Percentiles rank a stretch among this genome's conserved stretches.
These are phyloP conservation scores for Tretioscincus oriximinensis DNA, from an alignment of 2,113 vertebrate species.

Conservation along the genomic window DNA sequence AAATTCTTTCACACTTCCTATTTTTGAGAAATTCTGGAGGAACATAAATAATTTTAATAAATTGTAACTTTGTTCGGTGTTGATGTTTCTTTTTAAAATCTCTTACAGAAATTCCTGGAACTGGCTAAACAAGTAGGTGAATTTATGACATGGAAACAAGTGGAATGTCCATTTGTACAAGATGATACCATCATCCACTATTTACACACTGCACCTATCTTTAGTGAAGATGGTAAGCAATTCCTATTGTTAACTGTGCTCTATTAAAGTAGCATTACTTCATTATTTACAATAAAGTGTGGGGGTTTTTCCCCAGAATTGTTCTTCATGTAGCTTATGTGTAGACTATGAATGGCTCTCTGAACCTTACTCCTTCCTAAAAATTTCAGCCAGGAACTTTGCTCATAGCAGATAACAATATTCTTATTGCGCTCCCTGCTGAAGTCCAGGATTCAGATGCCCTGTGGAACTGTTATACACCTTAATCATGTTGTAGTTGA, in stretches of 20 bases:
- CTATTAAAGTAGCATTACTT: background rate
- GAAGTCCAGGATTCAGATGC: background rate
- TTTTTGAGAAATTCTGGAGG: background rate
- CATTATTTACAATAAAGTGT: background rate
- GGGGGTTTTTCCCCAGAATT: background rate
- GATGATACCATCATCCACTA: conserved; percentile 78
- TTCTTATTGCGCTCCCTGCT: background rate
- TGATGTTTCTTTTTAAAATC: conserved; percentile 15
- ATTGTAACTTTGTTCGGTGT: conserved; percentile 1
- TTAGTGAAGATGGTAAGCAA: conserved; percentile 79
- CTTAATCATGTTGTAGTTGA: conserved; percentile 48
- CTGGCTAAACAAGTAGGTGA: conserved; percentile 81
- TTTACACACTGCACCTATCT: conserved; percentile 77
- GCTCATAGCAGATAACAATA: conserved; percentile 7
- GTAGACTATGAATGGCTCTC: background rate
- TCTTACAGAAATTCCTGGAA: conserved; percentile 78
- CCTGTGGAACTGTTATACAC: conserved; percentile 6
- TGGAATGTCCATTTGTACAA: conserved; percentile 80
- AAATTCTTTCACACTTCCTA: background rate
- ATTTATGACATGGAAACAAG: conserved; percentile 83
- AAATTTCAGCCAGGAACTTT: background rate
- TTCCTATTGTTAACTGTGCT: background rate
- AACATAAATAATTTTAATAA: background rate
- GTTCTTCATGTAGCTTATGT: background rate
- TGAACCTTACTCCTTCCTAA: background rate